phyloP scores from a whole-genome alignment of 2,888 invertebrate genomes.

The Actias luna region DNA sequence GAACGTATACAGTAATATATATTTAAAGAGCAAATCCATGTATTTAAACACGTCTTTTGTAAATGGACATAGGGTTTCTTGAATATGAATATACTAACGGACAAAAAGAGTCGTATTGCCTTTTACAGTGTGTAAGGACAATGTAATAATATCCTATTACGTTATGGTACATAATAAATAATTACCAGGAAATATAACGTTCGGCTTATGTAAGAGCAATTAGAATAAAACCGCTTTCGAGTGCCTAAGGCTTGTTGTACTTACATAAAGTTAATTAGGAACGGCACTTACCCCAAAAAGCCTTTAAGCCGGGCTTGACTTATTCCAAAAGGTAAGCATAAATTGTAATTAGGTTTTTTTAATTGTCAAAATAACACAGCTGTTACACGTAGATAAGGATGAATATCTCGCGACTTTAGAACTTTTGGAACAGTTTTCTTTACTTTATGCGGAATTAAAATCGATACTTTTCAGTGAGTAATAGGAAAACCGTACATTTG shows the following conservation, averaged over 20 bases:
- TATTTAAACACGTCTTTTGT: no score
- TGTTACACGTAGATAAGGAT: background rate
- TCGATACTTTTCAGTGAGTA: no score
- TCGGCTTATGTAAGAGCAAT: conserved; percentile 9
- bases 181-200: background rate
- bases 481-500: no score
- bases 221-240: conserved; percentile 6
- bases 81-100: no score
- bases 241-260: conserved; percentile 4
- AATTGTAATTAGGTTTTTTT: conserved; percentile 15
- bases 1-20: no score
- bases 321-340: conserved; percentile 11
- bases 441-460: no score
- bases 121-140: no score
- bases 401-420: background rate
- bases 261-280: conserved; percentile 19
- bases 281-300: conserved; percentile 17
- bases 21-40: no score
- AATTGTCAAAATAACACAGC: background rate
- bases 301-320: conserved; percentile 13
- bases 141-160: background rate
- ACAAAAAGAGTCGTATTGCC: no score
- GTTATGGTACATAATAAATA: background rate
- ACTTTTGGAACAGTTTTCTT: background rate
- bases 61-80: no score